Evolutionary conservation across 2,797 vertebrate genomes (phyloP).

Genomic region (Ispidina lecontei): DNA sequence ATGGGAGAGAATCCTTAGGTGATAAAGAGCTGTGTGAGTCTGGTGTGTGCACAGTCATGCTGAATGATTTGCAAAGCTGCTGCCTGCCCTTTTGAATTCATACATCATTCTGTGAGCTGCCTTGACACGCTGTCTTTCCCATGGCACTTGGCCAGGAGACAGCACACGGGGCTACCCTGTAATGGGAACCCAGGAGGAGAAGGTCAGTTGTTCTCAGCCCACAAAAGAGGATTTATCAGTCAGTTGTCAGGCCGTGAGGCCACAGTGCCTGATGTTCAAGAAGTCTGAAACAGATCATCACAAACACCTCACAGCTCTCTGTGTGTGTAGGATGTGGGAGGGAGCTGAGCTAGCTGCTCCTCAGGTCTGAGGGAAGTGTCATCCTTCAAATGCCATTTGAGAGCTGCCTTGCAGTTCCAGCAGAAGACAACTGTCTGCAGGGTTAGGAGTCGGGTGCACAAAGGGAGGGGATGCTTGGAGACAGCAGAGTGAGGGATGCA

Average conservation of each 20-base stretch:
- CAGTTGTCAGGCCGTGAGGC: conserved; percentile 38
- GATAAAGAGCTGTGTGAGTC: neutral
- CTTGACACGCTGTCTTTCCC: conserved; percentile 53
- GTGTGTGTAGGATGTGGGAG: neutral
- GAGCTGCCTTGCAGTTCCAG: conserved; percentile 4
- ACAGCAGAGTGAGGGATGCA: neutral
- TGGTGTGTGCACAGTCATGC: neutral
- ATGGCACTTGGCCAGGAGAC: conserved; percentile 56
- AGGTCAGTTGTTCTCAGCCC: conserved; percentile 63
- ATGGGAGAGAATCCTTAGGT: neutral
- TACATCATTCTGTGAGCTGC: conserved; percentile 40
- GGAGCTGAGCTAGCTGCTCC: neutral
- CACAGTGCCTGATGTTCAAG: neutral
- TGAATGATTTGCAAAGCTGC: conserved; percentile 63
- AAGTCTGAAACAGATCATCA: conserved; percentile 27
- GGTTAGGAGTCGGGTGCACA: neutral
- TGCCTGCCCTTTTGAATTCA: neutral
- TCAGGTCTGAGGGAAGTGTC: neutral
- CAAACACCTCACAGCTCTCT: neutral
- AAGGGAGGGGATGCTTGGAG: neutral
- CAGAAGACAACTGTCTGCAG: conserved; percentile 1
- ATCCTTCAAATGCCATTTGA: conserved; percentile 6
- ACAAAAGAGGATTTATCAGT: conserved; percentile 63
- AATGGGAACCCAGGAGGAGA: conserved; percentile 54
- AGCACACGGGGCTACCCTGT: neutral